phyloP scores from a whole-genome alignment of 2,888 invertebrate genomes.

The Dolichomitus sp. region DNA sequence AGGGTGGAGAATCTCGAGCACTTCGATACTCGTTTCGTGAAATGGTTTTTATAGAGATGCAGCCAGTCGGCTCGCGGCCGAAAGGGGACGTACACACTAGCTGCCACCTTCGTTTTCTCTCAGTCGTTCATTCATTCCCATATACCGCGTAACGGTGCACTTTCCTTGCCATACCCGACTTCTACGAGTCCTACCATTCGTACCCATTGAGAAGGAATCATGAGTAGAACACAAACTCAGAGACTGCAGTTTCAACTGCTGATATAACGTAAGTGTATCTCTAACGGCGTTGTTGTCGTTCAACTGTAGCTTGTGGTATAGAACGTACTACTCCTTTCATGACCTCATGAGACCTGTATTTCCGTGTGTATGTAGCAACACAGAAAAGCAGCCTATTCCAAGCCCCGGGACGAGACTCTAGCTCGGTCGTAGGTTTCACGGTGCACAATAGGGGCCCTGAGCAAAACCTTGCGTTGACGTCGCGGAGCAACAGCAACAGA shows the following conservation, averaged over 20 bases:
- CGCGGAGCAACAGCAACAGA: not conserved
- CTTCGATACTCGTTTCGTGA: conserved; percentile 60
- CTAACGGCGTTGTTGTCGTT: not conserved
- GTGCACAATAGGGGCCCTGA: conserved; percentile 33
- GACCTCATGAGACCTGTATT: not conserved
- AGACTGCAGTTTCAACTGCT: conserved; percentile 28
- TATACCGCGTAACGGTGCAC: conserved; percentile 2
- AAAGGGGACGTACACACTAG: not conserved
- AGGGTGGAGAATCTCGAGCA: conserved; percentile 49
- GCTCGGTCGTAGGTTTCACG: conserved; percentile 46
- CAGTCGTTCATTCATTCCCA: conserved; percentile 42
- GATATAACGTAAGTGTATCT: conserved; percentile 4
- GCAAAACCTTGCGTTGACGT: conserved; percentile 21
- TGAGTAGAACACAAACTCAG: not conserved
- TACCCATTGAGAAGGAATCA: conserved; percentile 41
- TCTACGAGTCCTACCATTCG: not conserved
- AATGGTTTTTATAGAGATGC: conserved; percentile 58
- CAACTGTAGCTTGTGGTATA: not conserved
- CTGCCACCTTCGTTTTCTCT: conserved; percentile 7
- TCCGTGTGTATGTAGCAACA: not conserved
- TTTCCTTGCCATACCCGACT: not conserved
- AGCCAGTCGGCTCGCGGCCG: not conserved
- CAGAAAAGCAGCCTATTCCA: conserved; percentile 11
- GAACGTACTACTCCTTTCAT: not conserved
- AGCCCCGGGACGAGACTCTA: conserved; percentile 29